Evolutionary conservation across 2,113 vertebrate species (phyloP), one percentile per base, ranked within the genome.

Genomic region (Paradoxurus hermaphroditus): DNA sequence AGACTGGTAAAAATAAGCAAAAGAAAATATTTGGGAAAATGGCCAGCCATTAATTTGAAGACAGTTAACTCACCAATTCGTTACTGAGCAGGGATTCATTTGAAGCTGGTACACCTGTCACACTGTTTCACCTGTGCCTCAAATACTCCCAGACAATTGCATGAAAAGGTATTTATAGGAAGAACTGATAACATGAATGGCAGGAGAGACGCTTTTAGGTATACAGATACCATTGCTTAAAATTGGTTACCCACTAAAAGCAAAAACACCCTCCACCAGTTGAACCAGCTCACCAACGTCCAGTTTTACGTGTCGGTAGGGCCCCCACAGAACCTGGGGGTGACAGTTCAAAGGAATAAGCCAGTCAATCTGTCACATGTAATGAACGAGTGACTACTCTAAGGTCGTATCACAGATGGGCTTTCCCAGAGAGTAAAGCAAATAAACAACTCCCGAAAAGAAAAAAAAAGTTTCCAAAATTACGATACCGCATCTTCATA

Each of bases 1-100:
- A 92, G 34, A 15, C 13, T 44, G 14, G 21, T 65, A 49, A 78
- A 91, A 65, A 49, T 51, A 51, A 77, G 14, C 75, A 83, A 83
- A 84, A 84, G 77, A 63, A 94, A 86, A 78, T 23, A 67, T 83
- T 67, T 84, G 11, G 56, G 92, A 96, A 86, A 88, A 75, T 88
- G 53, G 31, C 14, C 10, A 62, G 14, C 14, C 67, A 31, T 68
- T 44, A 67, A 56, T 62, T 31, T 75, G 78, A 90, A 85, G 78
- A 75, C 36, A 70, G 73, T 4, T 68, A 97, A 70, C n/a, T 15
- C 72, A 68, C 2, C 34, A 53, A 25, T 92, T 62, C n/a, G 14
- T 95, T 72, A 51, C 21, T 15, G 62, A 77, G 49, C 5, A 34
- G 29, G 19, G 7, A n/a, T n/a, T 85, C 21, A 25, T 31, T 18